These are phyloP conservation scores for Meiosimyza decipiens DNA, from an alignment of 2,888 invertebrate species.

Conservation along the genomic window DNA sequence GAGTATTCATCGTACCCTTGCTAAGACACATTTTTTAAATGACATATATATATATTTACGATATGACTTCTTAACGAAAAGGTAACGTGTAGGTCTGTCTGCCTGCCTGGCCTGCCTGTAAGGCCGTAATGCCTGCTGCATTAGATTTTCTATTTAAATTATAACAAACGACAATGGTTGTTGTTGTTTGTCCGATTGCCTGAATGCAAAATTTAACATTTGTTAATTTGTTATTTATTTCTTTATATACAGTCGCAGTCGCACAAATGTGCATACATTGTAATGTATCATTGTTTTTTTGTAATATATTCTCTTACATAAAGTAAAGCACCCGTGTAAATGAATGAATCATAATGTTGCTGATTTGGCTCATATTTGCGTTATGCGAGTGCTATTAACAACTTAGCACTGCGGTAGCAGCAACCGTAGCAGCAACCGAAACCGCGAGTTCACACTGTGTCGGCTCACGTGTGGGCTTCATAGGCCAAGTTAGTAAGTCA, in stretches of 20 bases:
- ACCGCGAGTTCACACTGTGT: not conserved
- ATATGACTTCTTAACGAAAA: not conserved
- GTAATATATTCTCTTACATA: slow-evolving; percentile 3
- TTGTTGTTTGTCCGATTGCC: slow-evolving; percentile 1
- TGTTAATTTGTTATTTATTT: slow-evolving; percentile 19
- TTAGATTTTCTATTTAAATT: slow-evolving; percentile 12
- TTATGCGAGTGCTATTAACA: not conserved
- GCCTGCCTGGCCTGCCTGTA: not conserved
- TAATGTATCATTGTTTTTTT: not conserved
- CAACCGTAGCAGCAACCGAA: not conserved
- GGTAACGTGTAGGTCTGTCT: not conserved
- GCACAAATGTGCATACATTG: not conserved
- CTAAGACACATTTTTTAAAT: slow-evolving; percentile 12
- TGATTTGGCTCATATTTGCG: too few species aligned
- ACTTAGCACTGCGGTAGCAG: slow-evolving; percentile 20
- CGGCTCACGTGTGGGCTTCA: slow-evolving; percentile 21
- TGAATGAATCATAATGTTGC: slow-evolving; percentile 35
- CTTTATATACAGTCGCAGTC: not conserved
- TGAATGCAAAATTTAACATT: slow-evolving; percentile 21
- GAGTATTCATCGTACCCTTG: slow-evolving; percentile 7
- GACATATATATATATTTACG: slow-evolving; percentile 3
- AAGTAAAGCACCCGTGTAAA: slow-evolving; percentile 28
- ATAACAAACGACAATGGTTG: too few species aligned
- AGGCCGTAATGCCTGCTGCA: slow-evolving; percentile 13
- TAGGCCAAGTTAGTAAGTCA: not conserved